These are phyloP conservation scores for Odontamblyopus rebecca DNA, from an alignment of 2,797 vertebrate species.

Conservation along the genomic window DNA sequence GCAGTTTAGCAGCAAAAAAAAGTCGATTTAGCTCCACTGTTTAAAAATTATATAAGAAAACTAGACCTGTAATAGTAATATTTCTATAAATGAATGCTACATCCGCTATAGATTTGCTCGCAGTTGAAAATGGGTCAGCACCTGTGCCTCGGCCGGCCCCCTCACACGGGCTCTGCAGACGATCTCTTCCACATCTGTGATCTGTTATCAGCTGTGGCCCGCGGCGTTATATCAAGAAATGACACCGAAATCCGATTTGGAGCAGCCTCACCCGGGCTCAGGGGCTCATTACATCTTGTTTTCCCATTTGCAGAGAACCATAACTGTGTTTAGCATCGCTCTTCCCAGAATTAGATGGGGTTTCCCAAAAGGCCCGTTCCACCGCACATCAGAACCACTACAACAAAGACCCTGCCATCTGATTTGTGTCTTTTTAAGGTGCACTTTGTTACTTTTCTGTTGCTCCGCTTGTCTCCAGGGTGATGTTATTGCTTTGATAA, in stretches of 20 bases:
- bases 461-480: neutral
- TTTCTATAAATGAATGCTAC: neutral
- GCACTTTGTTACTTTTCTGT: too few species aligned
- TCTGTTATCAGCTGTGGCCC: conserved; percentile 45
- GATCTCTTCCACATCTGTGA: conserved; percentile 42
- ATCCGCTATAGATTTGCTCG: neutral
- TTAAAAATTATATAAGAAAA: too few species aligned
- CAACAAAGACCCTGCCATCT: neutral
- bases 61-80: too few species aligned
- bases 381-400: neutral
- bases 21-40: too few species aligned
- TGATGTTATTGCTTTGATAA: too few species aligned
- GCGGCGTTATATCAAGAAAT: conserved; percentile 55
- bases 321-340: conserved; percentile 50
- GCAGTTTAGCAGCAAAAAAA: too few species aligned
- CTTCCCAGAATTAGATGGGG: conserved; percentile 55
- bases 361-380: conserved; percentile 18
- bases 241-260: conserved; percentile 59
- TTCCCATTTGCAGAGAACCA: conserved; percentile 34
- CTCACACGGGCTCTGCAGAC: conserved; percentile 28
- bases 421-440: neutral
- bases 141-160: neutral
- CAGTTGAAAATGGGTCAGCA: neutral
- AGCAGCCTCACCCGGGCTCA: conserved; percentile 36
- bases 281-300: conserved; percentile 58